Base-by-base conservation (phyloP, 2,888 invertebrate genomes). In the Criorhina ranunculi region DNA sequence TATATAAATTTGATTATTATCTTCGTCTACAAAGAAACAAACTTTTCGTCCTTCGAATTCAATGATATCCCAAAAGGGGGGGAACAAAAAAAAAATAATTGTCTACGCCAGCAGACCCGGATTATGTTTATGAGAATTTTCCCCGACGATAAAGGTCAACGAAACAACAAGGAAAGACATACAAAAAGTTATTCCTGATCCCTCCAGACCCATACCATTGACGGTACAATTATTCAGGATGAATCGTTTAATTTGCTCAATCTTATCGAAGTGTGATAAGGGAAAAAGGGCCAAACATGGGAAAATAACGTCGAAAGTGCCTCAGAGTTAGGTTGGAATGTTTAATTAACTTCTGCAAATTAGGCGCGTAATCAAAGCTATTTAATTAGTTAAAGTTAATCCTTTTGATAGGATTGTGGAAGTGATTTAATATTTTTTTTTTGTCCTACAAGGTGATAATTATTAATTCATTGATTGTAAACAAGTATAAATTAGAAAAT, bases 171-270 rank as follows among this genome's bases (percentile, higher is more conserved):
- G 15, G 7, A 53, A 29, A 31, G 35, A 35, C 35, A 5, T 19
- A 46, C 46, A 46, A 9, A 46, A 46, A 46, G 46, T 46, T 46
- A 19, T 24, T 24, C 24, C 24, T 4, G 2, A 4, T n/a, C 24
- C 24, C 24, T 24, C 24, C n/a, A n/a, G n/a, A n/a, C 24, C 24
- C 24, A 1, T 46, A 9, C 46, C 19, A 46, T 9, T 9, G 19
- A 46, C 11, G 19, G 2, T 46, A 46, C 37, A 53, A 53, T 67
- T 67, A 67, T 67, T 42, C 53, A 17, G 53, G 53, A 40, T 67
- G 53, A 67, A 53, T 53, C 67, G 53, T 31, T 67, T 67, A 55
- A 64, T 51, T 67, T 40, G 53, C 67, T 55, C 53, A 37, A 42
- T 53, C 42, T 31, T 31, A 67, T 35, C 29, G 9, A 29, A 31